Evolutionary conservation across 2,888 invertebrate genomes (phyloP), one percentile per base, ranked within the genome.

Genomic region (Antheraea yamamai): DNA sequence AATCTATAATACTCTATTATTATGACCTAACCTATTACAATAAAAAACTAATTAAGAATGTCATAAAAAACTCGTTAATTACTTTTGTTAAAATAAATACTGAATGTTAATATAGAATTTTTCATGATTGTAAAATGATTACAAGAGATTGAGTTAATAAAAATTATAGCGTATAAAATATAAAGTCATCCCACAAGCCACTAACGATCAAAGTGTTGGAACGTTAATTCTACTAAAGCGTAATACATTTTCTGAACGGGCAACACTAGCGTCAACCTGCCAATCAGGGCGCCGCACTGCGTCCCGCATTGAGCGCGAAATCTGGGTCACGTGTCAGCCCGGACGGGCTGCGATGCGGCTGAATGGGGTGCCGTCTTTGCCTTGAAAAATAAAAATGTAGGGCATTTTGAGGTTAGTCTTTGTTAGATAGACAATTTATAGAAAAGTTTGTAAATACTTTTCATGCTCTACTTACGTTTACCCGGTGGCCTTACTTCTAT

Each of bases 251-350:
- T 79, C 76, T 74, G 76, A 78, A 75, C 79, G 79, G 77, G 82
- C 79, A 83, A 81, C 81, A 80, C 79, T 77, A 78, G n/a, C 61
- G 70, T 73, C 51, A 70, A 64, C 35, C 78, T 76, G 80, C 85
- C 87, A 86, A 86, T 85, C 83, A 82, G 85, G 83, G 82, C 85
- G 84, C 79, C 87, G 87, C 87, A 86, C 75, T 87, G 87, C 87
- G 85, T 81, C 64, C 64, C 76, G 74, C 72, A 70, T 70, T 70
- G 70, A 70, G 70, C 39, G 70, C 39, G 70, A 39, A 75, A 86
- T 80, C 77, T 87, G 76, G 87, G 87, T 87, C 87, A 85, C 82
- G 83, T 81, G 84, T 66, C 30, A 66, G 64, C 26, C 70, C 70
- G 70, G 70, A 20, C 70, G 70, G 70, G 70, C 39, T 39, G 70